Evolutionary conservation across 2,113 vertebrate species (phyloP).

Genomic region (Podarcis muralis): DNA sequence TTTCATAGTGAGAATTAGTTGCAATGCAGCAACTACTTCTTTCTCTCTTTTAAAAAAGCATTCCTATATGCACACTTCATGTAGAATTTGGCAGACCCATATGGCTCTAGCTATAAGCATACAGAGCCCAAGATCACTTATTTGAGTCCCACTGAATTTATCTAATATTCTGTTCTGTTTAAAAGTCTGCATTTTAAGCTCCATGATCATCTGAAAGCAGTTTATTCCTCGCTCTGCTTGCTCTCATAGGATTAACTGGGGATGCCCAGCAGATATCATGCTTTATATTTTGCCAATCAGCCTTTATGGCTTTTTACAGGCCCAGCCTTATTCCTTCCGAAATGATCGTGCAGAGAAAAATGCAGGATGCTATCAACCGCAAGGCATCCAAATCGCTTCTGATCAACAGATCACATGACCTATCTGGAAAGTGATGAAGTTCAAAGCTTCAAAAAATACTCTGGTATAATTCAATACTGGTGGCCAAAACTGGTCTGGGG

Average conservation of each 20-base stretch:
- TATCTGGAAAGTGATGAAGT: constrained; percentile 28
- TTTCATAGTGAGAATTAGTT: neutral
- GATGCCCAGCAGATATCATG: constrained; percentile 49
- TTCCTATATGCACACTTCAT: neutral
- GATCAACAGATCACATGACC: constrained; percentile 42
- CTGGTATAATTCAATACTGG: constrained; percentile 38
- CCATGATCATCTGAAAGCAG: constrained; percentile 29
- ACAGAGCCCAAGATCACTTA: neutral
- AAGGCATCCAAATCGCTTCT: constrained; percentile 47
- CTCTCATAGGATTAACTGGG: constrained; percentile 45
- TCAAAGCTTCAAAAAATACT: constrained; percentile 34
- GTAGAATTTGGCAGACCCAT: constrained; percentile 13
- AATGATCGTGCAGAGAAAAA: constrained; percentile 41
- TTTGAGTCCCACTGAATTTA: constrained; percentile 40
- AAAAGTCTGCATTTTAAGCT: constrained; percentile 43
- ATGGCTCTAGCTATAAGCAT: constrained; percentile 4
- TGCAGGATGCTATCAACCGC: constrained; percentile 21
- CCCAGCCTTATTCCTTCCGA: constrained; percentile 42
- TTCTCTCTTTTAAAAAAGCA: neutral
- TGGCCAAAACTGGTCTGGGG: neutral
- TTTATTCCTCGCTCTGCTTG: constrained; percentile 38
- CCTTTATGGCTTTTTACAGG: constrained; percentile 40
- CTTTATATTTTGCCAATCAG: constrained; percentile 30
- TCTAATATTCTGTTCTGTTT: constrained; percentile 31
- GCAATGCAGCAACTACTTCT: neutral